phyloP scores from a whole-genome alignment of 2,797 vertebrate genomes.

The Gastrophryne carolinensis region DNA sequence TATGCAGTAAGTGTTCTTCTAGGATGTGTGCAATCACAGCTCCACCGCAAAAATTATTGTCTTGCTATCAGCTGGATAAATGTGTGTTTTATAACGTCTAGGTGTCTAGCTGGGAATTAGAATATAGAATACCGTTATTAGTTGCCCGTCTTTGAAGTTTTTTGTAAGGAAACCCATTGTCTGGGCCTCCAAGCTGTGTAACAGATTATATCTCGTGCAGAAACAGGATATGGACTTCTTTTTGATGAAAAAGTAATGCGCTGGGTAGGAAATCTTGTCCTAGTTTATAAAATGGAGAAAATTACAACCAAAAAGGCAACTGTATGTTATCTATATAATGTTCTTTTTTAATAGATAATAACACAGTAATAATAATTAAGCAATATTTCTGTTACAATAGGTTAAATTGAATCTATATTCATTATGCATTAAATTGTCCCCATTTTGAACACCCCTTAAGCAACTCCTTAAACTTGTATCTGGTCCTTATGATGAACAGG shows the following conservation, averaged over 20 bases:
- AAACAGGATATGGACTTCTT: background rate
- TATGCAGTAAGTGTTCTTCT: background rate
- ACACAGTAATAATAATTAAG: too few species aligned
- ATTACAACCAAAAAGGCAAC: too few species aligned
- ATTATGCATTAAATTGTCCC: too few species aligned
- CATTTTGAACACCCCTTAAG: too few species aligned
- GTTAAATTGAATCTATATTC: too few species aligned
- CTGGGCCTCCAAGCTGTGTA: background rate
- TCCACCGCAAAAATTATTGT: constrained; percentile 24
- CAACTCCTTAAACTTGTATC: too few species aligned
- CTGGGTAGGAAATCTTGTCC: background rate
- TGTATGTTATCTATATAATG: too few species aligned
- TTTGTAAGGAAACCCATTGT: background rate
- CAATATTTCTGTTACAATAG: too few species aligned
- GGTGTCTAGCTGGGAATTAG: constrained; percentile 12
- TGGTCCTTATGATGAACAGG: too few species aligned
- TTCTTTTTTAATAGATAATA: too few species aligned
- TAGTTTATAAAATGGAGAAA: background rate
- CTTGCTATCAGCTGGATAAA: constrained; percentile 26
- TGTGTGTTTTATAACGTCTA: constrained; percentile 14
- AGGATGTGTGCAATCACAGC: background rate
- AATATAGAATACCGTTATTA: constrained; percentile 22
- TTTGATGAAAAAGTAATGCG: background rate
- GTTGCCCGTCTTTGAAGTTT: background rate
- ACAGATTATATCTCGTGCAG: background rate